phyloP scores from a whole-genome alignment of 2,113 vertebrate genomes.

The Malurus melanocephalus region DNA sequence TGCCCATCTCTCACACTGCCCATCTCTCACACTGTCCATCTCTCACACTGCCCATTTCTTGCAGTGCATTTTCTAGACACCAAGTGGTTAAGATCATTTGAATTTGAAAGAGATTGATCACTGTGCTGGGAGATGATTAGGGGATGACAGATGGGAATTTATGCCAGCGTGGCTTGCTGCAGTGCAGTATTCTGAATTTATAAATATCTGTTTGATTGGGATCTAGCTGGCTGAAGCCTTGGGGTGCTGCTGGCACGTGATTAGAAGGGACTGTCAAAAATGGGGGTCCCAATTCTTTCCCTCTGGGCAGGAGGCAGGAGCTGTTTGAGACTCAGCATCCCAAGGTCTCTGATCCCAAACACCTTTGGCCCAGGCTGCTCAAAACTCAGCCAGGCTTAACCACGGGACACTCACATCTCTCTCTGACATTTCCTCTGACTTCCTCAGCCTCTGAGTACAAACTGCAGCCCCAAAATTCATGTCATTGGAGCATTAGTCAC shows the following conservation, averaged over 20 bases:
- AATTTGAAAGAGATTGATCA: conserved; percentile 29
- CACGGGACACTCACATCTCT: neutral
- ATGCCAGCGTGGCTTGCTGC: neutral
- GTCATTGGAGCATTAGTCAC: neutral
- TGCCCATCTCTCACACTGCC: no score
- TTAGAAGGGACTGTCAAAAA: neutral
- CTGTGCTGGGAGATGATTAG: conserved; percentile 34
- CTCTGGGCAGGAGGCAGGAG: neutral
- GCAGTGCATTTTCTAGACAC: neutral
- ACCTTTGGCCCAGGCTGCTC: neutral
- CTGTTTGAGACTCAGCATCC: neutral
- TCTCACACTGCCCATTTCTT: neutral
- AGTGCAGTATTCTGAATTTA: conserved; percentile 36
- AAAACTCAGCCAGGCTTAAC: neutral
- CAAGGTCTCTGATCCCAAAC: neutral
- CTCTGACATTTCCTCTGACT: neutral
- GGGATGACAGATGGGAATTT: conserved; percentile 32
- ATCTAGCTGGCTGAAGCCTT: neutral
- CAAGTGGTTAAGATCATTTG: neutral
- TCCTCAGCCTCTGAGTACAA: neutral
- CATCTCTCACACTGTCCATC: no score
- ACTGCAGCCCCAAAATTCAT: neutral
- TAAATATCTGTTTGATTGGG: conserved; percentile 35
- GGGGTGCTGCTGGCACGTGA: neutral
- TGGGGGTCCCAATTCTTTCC: neutral